phyloP scores from a whole-genome alignment of 1,140 invertebrate genomes.

The Bombus impatiens region DNA sequence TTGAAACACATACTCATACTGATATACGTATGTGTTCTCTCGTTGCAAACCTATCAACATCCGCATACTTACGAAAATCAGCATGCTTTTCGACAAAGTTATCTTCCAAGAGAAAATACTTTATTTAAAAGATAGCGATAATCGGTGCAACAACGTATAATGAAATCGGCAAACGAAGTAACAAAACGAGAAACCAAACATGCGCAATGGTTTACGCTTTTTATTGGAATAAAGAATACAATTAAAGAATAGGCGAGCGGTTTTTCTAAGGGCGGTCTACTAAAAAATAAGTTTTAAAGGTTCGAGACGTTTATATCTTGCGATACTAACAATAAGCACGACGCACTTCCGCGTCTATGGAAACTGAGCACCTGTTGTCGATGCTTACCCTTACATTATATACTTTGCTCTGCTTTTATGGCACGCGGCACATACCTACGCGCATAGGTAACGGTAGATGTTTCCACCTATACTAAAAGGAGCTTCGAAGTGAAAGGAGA shows the following conservation, averaged over 20 bases:
- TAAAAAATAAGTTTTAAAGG: conserved; percentile 4
- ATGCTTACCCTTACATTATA: conserved; percentile 60
- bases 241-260: not conserved
- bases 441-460: conserved; percentile 66
- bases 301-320: conserved; percentile 23
- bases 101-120: too few species aligned
- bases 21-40: too few species aligned
- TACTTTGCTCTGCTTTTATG: conserved; percentile 60
- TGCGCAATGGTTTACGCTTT: too few species aligned
- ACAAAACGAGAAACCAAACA: too few species aligned
- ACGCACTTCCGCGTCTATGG: conserved; percentile 61
- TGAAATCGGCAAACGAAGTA: too few species aligned
- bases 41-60: too few species aligned
- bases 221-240: not conserved
- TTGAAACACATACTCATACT: too few species aligned
- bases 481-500: conserved; percentile 65
- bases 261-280: not conserved
- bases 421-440: conserved; percentile 56
- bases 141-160: too few species aligned
- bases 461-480: conserved; percentile 67
- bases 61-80: too few species aligned
- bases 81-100: too few species aligned
- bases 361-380: conserved; percentile 64
- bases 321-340: conserved; percentile 22
- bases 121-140: too few species aligned